Percentiles rank a stretch among this genome's conserved stretches.
Conservation (phyloP, 1,140 invertebrate genomes). For the Achatina immaculata region DNA sequence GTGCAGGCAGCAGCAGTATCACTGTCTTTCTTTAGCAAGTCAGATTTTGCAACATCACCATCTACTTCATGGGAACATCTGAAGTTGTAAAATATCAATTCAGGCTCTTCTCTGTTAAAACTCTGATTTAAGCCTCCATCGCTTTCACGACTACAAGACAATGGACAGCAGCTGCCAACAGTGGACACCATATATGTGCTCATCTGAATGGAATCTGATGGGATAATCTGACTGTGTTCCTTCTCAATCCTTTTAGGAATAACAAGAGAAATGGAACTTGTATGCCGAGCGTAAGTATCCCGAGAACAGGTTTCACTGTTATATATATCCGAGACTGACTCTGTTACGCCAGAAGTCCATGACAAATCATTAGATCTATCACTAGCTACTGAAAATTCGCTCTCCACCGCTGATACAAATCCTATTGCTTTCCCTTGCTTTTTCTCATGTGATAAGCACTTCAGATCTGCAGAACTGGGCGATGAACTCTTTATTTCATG, state of each 20-base stretch:
- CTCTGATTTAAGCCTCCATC: background rate
- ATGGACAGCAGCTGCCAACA: background rate
- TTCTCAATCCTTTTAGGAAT: background rate
- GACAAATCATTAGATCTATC: no score
- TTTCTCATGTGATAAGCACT: no score
- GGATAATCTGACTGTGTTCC: background rate
- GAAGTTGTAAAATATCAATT: background rate
- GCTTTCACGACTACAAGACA: background rate
- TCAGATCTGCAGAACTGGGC: no score
- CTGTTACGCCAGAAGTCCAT: no score
- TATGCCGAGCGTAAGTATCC: background rate
- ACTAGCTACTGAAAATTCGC: no score
- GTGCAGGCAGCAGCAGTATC: no score
- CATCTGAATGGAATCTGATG: background rate
- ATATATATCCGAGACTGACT: background rate
- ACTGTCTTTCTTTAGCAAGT: background rate
- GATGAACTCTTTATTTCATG: no score
- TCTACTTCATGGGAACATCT: background rate
- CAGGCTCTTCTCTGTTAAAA: constrained; percentile 1
- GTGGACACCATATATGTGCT: no score
- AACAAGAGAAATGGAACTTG: background rate
- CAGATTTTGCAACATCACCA: background rate
- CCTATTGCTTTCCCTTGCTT: no score
- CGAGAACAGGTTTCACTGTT: background rate
- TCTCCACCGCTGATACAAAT: no score